Percentiles rank a stretch among this genome's conserved stretches.
These are phyloP conservation scores for Pheosia gnoma DNA, from an alignment of 2,888 invertebrate species.

Conservation along the genomic window DNA sequence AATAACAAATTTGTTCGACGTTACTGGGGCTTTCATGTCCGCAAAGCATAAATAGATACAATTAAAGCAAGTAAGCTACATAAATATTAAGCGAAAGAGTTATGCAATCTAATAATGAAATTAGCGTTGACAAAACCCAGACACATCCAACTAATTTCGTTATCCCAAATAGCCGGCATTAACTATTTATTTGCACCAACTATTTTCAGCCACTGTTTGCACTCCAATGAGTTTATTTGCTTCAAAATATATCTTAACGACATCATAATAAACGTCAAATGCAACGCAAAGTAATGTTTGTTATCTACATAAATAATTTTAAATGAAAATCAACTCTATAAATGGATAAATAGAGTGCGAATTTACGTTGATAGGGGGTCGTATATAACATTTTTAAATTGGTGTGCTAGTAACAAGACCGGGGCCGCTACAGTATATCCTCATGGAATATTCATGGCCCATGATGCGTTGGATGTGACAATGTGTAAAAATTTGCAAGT, in stretches of 20 bases:
- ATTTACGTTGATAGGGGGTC: constrained; percentile 19
- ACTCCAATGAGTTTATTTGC: not conserved
- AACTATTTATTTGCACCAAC: constrained; percentile 7
- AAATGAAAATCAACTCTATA: constrained; percentile 30
- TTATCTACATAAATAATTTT: constrained; percentile 3
- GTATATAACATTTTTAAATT: constrained; percentile 24
- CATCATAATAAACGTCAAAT: constrained; percentile 11
- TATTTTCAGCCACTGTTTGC: constrained; percentile 8
- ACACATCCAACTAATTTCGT: constrained; percentile 20
- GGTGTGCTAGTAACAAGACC: constrained; percentile 24
- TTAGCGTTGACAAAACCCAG: constrained; percentile 8
- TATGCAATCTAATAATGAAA: not conserved
- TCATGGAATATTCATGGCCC: constrained; percentile 42
- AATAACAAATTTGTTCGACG: too few relatives aligned
- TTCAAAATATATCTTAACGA: constrained; percentile 17
- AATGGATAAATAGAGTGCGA: constrained; percentile 15
- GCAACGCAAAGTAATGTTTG: constrained; percentile 16
- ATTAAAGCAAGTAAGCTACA: not conserved
- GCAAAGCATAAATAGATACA: too few relatives aligned
- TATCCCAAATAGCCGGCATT: constrained; percentile 18
- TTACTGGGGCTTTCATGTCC: too few relatives aligned
- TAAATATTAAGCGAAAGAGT: not conserved
- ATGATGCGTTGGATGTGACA: constrained; percentile 9
- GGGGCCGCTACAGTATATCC: constrained; percentile 18
- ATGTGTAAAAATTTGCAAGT: constrained; percentile 7